These are phyloP conservation scores for Candidula unifasciata DNA, from an alignment of 2,888 invertebrate species.

Conservation along the genomic window DNA sequence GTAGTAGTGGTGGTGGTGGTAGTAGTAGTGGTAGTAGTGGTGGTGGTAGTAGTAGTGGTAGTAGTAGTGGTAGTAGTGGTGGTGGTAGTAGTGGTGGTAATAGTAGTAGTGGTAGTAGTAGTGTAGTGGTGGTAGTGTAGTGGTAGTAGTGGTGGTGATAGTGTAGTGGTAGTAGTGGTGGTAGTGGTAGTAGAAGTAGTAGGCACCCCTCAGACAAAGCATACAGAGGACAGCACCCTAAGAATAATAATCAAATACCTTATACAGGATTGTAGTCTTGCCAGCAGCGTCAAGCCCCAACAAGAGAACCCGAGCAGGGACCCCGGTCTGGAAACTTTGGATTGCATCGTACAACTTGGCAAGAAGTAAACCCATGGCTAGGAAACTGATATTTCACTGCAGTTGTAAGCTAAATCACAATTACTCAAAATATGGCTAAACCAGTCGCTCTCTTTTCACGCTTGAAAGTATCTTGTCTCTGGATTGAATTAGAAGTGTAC, in stretches of 20 bases:
- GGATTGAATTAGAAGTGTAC: too few species aligned
- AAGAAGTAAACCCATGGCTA: constrained; percentile 51
- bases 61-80: not conserved
- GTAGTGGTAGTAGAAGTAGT: not conserved
- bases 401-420: too few species aligned
- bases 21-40: constrained; percentile 4
- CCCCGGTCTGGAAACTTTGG: constrained; percentile 37
- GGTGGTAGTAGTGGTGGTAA: not conserved
- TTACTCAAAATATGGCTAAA: too few species aligned
- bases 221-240: too few species aligned
- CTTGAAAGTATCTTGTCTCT: not conserved
- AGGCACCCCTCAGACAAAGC: too few species aligned
- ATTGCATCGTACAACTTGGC: constrained; percentile 43
- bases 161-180: too few species aligned
- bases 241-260: constrained; percentile 7
- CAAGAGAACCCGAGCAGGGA: constrained; percentile 45
- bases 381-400: not conserved
- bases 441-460: not conserved
- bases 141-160: not conserved
- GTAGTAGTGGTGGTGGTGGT: too few species aligned
- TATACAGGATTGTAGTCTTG: constrained; percentile 54
- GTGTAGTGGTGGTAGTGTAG: constrained; percentile 10
- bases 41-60: not conserved
- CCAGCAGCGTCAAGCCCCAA: constrained; percentile 53
- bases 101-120: constrained; percentile 17